Base-by-base conservation (phyloP, 2,113 vertebrate genomes). In the Pycnonotus jocosus region DNA sequence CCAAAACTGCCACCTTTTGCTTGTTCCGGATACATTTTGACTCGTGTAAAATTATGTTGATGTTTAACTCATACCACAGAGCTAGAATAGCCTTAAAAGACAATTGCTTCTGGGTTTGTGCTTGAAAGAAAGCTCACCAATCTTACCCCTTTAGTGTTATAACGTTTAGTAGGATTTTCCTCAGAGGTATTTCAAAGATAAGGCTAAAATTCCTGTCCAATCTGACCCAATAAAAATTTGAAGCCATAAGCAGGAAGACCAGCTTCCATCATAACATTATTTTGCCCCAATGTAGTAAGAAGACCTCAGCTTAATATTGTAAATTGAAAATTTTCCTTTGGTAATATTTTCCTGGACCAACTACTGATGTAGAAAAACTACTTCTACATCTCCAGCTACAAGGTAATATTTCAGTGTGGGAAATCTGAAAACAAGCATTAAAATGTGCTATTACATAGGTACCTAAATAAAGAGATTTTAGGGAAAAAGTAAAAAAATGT, bases 71-170 rank as follows among this genome's bases (percentile, higher is more conserved):
- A 12, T 17, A 45, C 5, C 8, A 5, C 2, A 38, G 19, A 74
- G 33, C 21, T 56, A 68, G 37, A 86, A 53, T 2, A 0, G 8
- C 3, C 24, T 58, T 62, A 18, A 58, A 81, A 76, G 28, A 35
- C 0, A 3, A 3, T 25, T 18, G 2, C 40, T 22, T 54, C 2
- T 51, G n/a, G 9, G 12, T 72, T 66, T 47, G 9, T 23, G 6
- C 9, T 82, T 69, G 42, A 58, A 90, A 76, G 6, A 10, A 62
- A 61, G 47, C 10, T 33, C 72, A 38, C 4, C 25, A 42, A 14
- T 12, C 6, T 6, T 70, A 20, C 3, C 2, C 11, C 3, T 69
- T 61, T 56, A 58, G 31, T 30, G 7, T 51, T 78, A 53, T 7
- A 72, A 18, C 18, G 2, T 48, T 79, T 81, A 71, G 35, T 33